Evolutionary conservation across 2,113 vertebrate genomes (phyloP).

Genomic region (Ameiurus melas): DNA sequence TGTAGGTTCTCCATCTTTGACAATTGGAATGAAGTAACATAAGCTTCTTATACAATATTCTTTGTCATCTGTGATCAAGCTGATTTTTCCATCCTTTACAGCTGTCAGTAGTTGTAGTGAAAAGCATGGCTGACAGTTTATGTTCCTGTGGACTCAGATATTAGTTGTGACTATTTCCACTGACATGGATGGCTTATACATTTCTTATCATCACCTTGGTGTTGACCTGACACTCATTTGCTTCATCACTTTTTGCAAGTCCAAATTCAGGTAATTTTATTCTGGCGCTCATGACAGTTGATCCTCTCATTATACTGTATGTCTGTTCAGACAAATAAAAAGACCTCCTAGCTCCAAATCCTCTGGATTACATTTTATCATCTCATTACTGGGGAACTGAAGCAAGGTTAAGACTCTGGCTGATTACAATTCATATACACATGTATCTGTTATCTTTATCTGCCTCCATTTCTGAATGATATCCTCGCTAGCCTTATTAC

Average conservation of each 20-base stretch:
- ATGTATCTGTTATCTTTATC: neutral
- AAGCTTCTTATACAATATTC: neutral
- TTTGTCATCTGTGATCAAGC: neutral
- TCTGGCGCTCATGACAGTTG: conserved; percentile 35
- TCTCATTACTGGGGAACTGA: conserved; percentile 58
- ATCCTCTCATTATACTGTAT: conserved; percentile 36
- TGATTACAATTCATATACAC: conserved; percentile 56
- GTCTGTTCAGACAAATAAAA: conserved; percentile 34
- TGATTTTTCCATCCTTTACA: neutral
- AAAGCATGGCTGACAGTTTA: neutral
- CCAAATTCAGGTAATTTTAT: conserved; percentile 38
- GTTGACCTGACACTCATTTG: conserved; percentile 32
- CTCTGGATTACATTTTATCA: conserved; percentile 47
- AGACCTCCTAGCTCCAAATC: conserved; percentile 21
- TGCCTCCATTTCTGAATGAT: neutral
- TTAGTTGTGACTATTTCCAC: conserved; percentile 12
- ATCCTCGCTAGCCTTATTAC: neutral
- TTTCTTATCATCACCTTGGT: conserved; percentile 31
- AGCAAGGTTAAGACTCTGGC: conserved; percentile 56
- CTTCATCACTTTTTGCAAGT: neutral
- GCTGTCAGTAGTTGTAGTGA: neutral
- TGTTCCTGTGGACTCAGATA: neutral
- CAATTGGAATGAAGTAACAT: neutral
- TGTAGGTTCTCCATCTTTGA: neutral
- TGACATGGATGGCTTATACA: neutral